Evolutionary conservation across 2,888 invertebrate species (phyloP).

Genomic region (Maniola hyperantus): DNA sequence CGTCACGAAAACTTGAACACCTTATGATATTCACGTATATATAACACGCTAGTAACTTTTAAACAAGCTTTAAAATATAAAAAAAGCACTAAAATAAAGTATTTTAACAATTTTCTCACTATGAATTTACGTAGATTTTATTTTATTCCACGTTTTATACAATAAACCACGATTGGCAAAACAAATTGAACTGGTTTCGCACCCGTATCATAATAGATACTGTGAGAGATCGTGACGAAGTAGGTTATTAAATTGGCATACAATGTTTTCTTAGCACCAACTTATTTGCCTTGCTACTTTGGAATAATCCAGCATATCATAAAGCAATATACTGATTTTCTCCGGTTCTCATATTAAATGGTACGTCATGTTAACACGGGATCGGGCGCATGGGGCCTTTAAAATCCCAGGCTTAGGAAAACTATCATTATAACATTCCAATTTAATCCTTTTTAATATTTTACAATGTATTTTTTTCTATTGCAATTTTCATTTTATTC

Average conservation of each 20-base stretch:
- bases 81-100: no score
- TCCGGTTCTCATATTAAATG: neutral
- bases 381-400: no score
- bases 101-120: neutral
- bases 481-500: no score
- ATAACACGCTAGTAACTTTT: no score
- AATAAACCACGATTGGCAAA: neutral
- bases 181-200: neutral
- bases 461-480: no score
- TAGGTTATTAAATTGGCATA: neutral
- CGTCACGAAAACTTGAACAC: no score
- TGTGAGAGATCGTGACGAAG: conserved; percentile 2
- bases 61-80: no score
- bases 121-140: neutral
- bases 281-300: conserved; percentile 12
- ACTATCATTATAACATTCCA: no score
- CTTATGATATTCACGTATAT: neutral
- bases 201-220: neutral
- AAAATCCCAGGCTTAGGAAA: no score
- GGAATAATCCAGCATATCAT: neutral
- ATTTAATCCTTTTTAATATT: no score
- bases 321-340: neutral
- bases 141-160: neutral
- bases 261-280: neutral
- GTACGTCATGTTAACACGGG: neutral